Percentiles rank a stretch among this genome's conserved stretches.
Evolutionary conservation across 2,113 vertebrate genomes (phyloP).

Genomic region (Carlito syrichta): DNA sequence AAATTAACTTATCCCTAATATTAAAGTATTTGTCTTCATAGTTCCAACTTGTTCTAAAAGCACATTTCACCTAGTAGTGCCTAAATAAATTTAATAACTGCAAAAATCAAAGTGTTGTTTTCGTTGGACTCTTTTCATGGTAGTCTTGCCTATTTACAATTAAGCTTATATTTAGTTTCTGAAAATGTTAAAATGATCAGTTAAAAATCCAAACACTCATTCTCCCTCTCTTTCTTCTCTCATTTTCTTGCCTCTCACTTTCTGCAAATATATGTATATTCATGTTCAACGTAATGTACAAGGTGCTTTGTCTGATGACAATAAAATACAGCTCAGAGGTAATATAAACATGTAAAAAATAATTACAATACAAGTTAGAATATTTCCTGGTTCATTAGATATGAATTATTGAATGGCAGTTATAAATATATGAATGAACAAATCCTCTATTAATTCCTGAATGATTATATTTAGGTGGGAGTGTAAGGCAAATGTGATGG

Average conservation of each 20-base stretch:
- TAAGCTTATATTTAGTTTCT: not conserved
- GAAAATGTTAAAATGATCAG: not conserved
- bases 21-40: not conserved
- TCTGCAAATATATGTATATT: not conserved
- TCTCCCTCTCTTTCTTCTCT: not conserved
- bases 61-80: not conserved
- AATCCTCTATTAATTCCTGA: not conserved
- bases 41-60: not conserved
- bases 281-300: not conserved
- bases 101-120: not conserved
- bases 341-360: slow-evolving; percentile 7
- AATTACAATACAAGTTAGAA: slow-evolving; percentile 16
- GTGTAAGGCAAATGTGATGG: not conserved
- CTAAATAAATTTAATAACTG: not conserved
- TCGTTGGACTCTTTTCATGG: not conserved
- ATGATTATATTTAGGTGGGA: slow-evolving; percentile 20
- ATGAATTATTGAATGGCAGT: slow-evolving; percentile 30
- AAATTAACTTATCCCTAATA: not conserved
- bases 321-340: not conserved
- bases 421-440: slow-evolving; percentile 42
- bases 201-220: not conserved
- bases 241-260: not conserved
- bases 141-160: not conserved
- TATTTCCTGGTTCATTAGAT: slow-evolving; percentile 43
- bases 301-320: not conserved